A percentile compares a stretch with the other conserved stretches of the same genome.
Conservation (phyloP, 2,888 invertebrate species). For the Stenodema calcarata region DNA sequence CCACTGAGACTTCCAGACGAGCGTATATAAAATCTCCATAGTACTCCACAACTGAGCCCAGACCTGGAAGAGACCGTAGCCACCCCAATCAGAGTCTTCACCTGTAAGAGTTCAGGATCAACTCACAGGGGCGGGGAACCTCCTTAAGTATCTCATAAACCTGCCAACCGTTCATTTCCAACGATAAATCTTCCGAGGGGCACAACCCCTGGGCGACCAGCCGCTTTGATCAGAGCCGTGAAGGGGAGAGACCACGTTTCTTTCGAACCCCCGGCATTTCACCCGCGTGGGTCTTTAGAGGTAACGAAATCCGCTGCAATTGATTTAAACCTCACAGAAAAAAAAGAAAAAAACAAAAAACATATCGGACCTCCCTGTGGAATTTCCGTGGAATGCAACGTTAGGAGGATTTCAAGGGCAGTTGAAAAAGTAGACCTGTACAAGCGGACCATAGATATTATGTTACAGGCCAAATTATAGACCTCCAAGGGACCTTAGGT, state of each 20-base stretch:
- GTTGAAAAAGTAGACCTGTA: neutral
- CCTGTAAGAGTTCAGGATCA: neutral
- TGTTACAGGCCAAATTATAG: too few relatives aligned
- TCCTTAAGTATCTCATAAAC: conserved; percentile 8
- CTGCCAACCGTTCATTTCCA: conserved; percentile 20
- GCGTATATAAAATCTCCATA: too few relatives aligned
- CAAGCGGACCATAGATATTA: too few relatives aligned
- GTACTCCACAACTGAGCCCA: neutral
- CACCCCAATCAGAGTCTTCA: neutral
- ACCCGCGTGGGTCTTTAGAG: neutral
- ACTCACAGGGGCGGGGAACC: neutral
- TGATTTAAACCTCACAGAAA: neutral
- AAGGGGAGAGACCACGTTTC: neutral
- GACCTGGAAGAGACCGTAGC: neutral
- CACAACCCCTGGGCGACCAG: conserved; percentile 7
- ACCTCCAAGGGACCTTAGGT: too few relatives aligned
- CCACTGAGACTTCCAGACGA: too few relatives aligned
- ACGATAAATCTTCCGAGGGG: neutral
- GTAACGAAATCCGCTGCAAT: neutral
- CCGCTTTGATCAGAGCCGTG: conserved; percentile 5
- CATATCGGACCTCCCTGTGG: neutral
- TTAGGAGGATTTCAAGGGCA: neutral
- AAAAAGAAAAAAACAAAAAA: too few relatives aligned
- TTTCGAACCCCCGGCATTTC: neutral
- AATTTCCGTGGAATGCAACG: neutral